phyloP scores from a whole-genome alignment of 2,888 invertebrate genomes.

The Dicycla oo region DNA sequence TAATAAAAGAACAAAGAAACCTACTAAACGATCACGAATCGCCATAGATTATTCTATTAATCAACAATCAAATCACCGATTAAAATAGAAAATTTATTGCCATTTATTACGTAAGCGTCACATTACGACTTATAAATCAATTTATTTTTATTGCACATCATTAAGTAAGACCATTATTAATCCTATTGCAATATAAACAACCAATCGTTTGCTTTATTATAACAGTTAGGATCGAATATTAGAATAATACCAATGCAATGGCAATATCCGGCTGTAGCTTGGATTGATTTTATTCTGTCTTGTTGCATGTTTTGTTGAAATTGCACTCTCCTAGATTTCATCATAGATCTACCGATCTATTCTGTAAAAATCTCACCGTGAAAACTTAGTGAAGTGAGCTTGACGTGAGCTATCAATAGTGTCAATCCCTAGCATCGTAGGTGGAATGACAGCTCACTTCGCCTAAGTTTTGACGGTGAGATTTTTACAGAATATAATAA shows the following conservation, averaged over 20 bases:
- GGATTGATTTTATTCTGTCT: not conserved
- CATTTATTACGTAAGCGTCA: constrained; percentile 36
- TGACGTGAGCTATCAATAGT: too few species aligned
- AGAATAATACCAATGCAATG: constrained; percentile 30
- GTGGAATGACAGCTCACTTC: too few species aligned
- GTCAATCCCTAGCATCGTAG: too few species aligned
- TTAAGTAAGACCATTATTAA: constrained; percentile 44
- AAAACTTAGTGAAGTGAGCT: too few species aligned
- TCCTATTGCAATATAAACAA: constrained; percentile 28
- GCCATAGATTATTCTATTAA: constrained; percentile 28
- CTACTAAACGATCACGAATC: constrained; percentile 10
- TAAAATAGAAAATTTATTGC: constrained; percentile 68
- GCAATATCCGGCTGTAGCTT: constrained; percentile 15
- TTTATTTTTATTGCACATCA: constrained; percentile 63
- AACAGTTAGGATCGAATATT: constrained; percentile 30
- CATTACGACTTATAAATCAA: constrained; percentile 62
- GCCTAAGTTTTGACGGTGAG: too few species aligned
- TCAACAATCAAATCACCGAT: constrained; percentile 63
- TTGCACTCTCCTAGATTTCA: not conserved
- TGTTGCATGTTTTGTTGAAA: constrained; percentile 5
- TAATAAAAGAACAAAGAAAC: constrained; percentile 8
- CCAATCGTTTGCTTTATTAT: constrained; percentile 42
- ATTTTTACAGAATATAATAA: too few species aligned
- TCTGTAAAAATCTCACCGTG: too few species aligned
- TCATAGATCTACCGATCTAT: not conserved